These are phyloP conservation scores for Epistrophe grossulariae DNA, from an alignment of 2,888 invertebrate genomes.

Conservation along the genomic window DNA sequence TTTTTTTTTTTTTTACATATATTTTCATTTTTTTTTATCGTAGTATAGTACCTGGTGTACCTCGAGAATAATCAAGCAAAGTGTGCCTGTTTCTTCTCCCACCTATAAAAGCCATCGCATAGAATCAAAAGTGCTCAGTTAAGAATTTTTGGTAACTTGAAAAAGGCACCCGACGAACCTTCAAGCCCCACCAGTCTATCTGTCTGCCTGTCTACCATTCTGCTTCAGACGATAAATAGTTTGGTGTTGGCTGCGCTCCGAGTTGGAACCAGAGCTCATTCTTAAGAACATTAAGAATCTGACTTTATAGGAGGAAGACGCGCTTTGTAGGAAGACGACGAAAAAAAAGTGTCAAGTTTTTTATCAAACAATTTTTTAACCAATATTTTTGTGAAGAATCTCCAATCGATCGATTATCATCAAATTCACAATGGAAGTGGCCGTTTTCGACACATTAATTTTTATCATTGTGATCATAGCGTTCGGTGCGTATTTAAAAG, in stretches of 20 bases:
- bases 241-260: constrained; percentile 54
- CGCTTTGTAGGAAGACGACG: not conserved
- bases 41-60: constrained; percentile 39
- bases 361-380: constrained; percentile 51
- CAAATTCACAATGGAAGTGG: constrained; percentile 60
- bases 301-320: constrained; percentile 24
- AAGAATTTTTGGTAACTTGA: constrained; percentile 77
- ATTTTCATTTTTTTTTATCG: constrained; percentile 44
- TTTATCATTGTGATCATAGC: constrained; percentile 63
- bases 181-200: constrained; percentile 50
- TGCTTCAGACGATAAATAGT: constrained; percentile 41
- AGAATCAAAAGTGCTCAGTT: constrained; percentile 77
- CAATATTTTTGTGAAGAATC: not conserved
- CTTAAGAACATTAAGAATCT: constrained; percentile 39
- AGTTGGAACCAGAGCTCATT: constrained; percentile 29
- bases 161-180: constrained; percentile 68
- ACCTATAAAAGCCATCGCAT: constrained; percentile 78
- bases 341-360: constrained; percentile 62
- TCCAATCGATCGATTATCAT: no score
- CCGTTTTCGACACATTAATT: constrained; percentile 66
- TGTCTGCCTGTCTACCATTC: constrained; percentile 50
- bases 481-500: constrained; percentile 77
- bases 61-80: constrained; percentile 53
- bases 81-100: constrained; percentile 67
- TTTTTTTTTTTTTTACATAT: not conserved